These are phyloP conservation scores for Scomberomorus guttatus DNA, from an alignment of 2,797 vertebrate genomes.

Conservation along the genomic window DNA sequence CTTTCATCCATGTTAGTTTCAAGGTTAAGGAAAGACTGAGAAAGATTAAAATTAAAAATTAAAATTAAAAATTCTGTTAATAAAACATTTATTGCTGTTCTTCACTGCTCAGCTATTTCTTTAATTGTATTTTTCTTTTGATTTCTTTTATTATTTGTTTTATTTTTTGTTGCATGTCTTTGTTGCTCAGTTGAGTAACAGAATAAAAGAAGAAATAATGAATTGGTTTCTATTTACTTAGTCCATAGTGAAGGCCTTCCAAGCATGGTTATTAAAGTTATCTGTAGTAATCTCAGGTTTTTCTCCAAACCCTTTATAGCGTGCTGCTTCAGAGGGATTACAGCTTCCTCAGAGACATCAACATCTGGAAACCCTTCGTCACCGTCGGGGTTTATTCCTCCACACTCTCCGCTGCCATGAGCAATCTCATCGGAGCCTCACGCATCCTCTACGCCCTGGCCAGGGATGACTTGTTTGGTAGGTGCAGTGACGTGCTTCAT, in stretches of 20 bases:
- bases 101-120: no score
- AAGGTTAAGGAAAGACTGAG: no score
- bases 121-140: no score
- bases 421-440: slow-evolving; percentile 93
- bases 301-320: slow-evolving; percentile 64
- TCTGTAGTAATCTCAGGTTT: neutral
- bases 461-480: slow-evolving; percentile 92
- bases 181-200: neutral
- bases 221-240: neutral
- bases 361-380: slow-evolving; percentile 90
- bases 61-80: no score
- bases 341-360: slow-evolving; percentile 91
- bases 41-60: no score
- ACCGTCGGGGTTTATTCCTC: slow-evolving; percentile 91
- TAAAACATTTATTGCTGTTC: no score
- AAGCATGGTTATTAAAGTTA: neutral
- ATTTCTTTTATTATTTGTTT: no score
- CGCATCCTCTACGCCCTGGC: slow-evolving; percentile 93
- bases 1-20: no score
- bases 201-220: neutral
- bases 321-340: slow-evolving; percentile 90
- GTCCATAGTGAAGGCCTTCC: neutral
- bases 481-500: slow-evolving; percentile 44
- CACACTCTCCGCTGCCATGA: slow-evolving; percentile 92
- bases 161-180: neutral